Percentiles rank a stretch among this genome's conserved stretches.
These are phyloP conservation scores for Pampusana beccarii DNA, from an alignment of 2,113 vertebrate species.

Conservation along the genomic window DNA sequence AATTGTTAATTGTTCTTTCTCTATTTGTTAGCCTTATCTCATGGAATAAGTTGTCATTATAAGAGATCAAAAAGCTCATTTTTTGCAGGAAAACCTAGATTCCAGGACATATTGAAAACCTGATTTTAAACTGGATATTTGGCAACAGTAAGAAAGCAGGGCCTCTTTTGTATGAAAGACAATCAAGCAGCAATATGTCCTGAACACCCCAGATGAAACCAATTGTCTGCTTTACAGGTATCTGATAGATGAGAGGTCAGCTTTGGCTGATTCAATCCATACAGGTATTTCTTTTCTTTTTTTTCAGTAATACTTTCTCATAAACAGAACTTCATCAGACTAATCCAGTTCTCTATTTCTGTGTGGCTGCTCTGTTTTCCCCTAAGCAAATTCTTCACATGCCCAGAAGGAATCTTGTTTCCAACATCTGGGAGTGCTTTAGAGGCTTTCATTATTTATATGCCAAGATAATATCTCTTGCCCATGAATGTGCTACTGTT, in stretches of 20 bases:
- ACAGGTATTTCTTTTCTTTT: neutral
- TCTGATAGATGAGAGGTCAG: neutral
- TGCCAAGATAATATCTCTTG: constrained; percentile 69
- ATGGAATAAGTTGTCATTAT: neutral
- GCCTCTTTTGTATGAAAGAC: constrained; percentile 5
- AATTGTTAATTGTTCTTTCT: constrained; percentile 19
- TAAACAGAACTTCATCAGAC: constrained; percentile 20
- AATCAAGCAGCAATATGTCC: neutral
- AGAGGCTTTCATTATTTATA: constrained; percentile 65
- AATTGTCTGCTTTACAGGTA: constrained; percentile 17
- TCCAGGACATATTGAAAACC: constrained; percentile 2
- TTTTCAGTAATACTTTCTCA: neutral
- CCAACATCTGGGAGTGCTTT: constrained; percentile 73
- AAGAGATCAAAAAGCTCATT: neutral
- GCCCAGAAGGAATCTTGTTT: constrained; percentile 68
- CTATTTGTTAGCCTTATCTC: neutral
- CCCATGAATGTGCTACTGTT: constrained; percentile 72
- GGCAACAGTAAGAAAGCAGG: neutral
- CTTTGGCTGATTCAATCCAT: neutral
- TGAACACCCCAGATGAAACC: neutral
- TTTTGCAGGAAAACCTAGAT: neutral
- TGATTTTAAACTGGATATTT: constrained; percentile 17
- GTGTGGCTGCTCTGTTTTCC: constrained; percentile 46
- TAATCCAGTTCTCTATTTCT: neutral
- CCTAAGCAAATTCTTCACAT: constrained; percentile 64